These are phyloP conservation scores for Heliconius hermathena DNA, from an alignment of 1,140 invertebrate genomes.

Conservation along the genomic window DNA sequence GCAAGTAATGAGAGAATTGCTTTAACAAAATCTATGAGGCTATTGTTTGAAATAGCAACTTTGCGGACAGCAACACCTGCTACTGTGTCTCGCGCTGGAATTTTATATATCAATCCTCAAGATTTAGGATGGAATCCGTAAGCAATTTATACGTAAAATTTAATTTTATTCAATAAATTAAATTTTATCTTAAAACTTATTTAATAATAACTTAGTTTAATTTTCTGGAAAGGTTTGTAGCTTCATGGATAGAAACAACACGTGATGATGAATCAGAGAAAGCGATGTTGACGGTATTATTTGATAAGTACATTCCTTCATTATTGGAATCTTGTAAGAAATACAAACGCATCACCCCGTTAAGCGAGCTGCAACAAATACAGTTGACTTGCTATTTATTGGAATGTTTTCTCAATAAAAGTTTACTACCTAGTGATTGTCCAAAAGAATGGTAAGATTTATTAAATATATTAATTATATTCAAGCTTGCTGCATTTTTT, in stretches of 20 bases:
- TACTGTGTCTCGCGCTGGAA: conserved; percentile 96
- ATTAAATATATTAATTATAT: not conserved
- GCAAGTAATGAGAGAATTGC: conserved; percentile 97
- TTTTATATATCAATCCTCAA: conserved; percentile 94
- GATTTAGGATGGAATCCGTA: conserved; percentile 99
- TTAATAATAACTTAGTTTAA: not conserved
- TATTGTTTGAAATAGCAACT: conserved; percentile 97
- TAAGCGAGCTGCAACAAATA: conserved; percentile 95
- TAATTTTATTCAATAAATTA: not conserved
- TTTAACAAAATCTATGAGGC: conserved; percentile 93
- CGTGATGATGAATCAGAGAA: conserved; percentile 87
- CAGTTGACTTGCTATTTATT: conserved; percentile 95
- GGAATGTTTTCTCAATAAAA: conserved; percentile 91
- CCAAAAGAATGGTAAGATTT: conserved; percentile 90
- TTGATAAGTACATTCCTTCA: conserved; percentile 97
- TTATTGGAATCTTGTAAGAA: conserved; percentile 90
- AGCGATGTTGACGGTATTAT: conserved; percentile 92
- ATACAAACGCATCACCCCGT: conserved; percentile 95
- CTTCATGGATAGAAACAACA: conserved; percentile 95
- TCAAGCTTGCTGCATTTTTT: not conserved
- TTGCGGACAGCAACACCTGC: conserved; percentile 96
- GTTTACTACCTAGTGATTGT: conserved; percentile 91
- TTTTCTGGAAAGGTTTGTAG: conserved; percentile 85
- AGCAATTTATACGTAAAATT: conserved; percentile 66
- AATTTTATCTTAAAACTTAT: not conserved